Evolutionary conservation across 2,797 vertebrate genomes (phyloP).

Genomic region (Anguilla anguilla): DNA sequence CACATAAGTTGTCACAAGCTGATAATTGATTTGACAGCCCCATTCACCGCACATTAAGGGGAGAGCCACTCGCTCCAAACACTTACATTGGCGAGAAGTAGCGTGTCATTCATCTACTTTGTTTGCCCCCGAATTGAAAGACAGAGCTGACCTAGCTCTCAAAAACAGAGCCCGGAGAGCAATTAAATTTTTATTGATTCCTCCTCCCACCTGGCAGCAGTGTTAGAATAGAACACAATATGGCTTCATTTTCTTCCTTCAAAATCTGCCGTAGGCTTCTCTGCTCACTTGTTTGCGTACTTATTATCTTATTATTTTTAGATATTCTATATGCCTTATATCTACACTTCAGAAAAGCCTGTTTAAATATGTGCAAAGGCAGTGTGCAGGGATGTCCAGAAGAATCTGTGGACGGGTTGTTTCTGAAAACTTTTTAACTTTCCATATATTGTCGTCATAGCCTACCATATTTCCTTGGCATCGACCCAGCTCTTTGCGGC

Average conservation of each 20-base stretch:
- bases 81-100: neutral
- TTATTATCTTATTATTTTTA: neutral
- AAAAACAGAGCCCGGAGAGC: neutral
- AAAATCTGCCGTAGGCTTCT: neutral
- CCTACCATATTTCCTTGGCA: too few relatives aligned
- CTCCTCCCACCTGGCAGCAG: neutral
- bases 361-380: neutral
- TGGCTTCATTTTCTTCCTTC: neutral
- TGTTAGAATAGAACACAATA: neutral
- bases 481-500: too few relatives aligned
- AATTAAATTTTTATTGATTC: neutral
- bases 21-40: slow-evolving; percentile 2
- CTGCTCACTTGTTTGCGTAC: too few relatives aligned
- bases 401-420: neutral
- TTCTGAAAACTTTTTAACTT: neutral
- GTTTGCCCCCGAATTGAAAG: neutral
- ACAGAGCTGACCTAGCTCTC: neutral
- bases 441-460: neutral
- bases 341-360: neutral
- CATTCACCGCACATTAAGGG: neutral
- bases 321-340: neutral
- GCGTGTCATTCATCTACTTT: neutral
- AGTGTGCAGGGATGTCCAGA: neutral
- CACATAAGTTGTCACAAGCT: neutral
- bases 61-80: neutral